Base-by-base conservation (phyloP, 2,797 vertebrate genomes). In the Agapornis canus region DNA sequence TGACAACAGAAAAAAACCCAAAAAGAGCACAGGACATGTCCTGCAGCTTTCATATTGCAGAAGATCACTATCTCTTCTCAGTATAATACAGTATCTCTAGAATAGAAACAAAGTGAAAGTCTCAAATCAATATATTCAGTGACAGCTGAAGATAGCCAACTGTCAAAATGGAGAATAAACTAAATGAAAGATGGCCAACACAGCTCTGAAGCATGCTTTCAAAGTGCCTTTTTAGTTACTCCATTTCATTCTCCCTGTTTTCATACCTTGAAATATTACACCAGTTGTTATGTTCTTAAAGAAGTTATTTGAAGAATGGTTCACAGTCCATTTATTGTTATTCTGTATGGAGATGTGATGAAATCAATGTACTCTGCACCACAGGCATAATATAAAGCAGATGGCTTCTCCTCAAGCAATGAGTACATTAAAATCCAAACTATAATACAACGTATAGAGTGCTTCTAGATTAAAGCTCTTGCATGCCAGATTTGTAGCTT, bases 381-480 rank as follows among this genome's bases (percentile, higher is more conserved):
- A 1, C 80, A 93, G 70, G 95, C 94, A 79, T 97, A 97, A 97
- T 96, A 83, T 81, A 97, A 98, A 98, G 91, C 97, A 98, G 95
- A 97, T 98, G 96, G 35, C 37, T 93, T 94, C 93, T 89, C 88
- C 73, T 82, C 82, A 86, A 96, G 91, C 89, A 93, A 91, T 89
- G 75, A 96, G 73, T 97, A 70, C 94, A 93, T 95, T 91, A 95
- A 96, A 94, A 94, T 82, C 81, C 65, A 77, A 81, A 94, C 86
- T 96, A 91, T 92, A 96, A 90, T 93, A 82, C 78, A 97, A 82
- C 92, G 52, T 93, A 94, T 94, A 81, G 91, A 95, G 86, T 78
- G 79, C 94, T 97, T 94, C 94, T 91, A 96, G 94, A 97, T 97
- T 97, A 96, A 97, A 97, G 95, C 94, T 95, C 76, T 86, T 92